A percentile compares a stretch with the other conserved stretches of the same genome.
These are phyloP conservation scores for Huso huso DNA, from an alignment of 2,797 vertebrate species.

Conservation along the genomic window DNA sequence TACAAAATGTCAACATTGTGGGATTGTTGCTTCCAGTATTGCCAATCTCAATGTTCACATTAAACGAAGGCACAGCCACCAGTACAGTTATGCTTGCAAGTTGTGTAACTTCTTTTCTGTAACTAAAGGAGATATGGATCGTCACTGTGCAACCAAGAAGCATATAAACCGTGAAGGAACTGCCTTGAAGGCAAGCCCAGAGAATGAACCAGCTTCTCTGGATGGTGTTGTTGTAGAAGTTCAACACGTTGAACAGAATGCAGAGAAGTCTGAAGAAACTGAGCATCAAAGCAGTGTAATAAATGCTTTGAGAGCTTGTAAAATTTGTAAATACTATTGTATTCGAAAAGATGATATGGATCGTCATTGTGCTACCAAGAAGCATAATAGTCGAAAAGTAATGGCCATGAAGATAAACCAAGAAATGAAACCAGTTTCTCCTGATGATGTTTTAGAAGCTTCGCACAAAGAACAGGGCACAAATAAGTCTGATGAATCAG, in stretches of 20 bases:
- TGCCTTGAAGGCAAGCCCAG: conserved; percentile 30
- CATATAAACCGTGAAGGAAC: conserved; percentile 72
- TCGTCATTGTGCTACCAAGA: not conserved
- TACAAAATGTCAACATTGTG: conserved; percentile 81
- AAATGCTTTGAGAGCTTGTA: conserved; percentile 18
- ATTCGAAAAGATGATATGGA: conserved; percentile 26
- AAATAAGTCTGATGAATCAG: not conserved
- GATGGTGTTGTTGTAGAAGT: conserved; percentile 19
- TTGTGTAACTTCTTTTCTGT: conserved; percentile 94
- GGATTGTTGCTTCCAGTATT: conserved; percentile 84
- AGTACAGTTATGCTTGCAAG: conserved; percentile 90
- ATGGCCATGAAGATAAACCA: not conserved
- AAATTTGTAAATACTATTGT: not conserved
- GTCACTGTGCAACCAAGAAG: conserved; percentile 93
- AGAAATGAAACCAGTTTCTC: no score
- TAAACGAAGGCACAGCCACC: conserved; percentile 88
- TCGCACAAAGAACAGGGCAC: not conserved
- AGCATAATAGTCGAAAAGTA: not conserved
- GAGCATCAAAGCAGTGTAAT: conserved; percentile 15
- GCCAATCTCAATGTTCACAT: conserved; percentile 93
- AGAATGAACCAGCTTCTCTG: conserved; percentile 11
- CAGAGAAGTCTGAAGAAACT: not conserved
- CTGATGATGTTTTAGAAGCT: not conserved
- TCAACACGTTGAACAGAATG: conserved; percentile 24
- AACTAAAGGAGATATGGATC: conserved; percentile 98